Evolutionary conservation across 2,797 vertebrate genomes (phyloP), one percentile per base, ranked within the genome.

Genomic region (Chromobotia macracanthus): DNA sequence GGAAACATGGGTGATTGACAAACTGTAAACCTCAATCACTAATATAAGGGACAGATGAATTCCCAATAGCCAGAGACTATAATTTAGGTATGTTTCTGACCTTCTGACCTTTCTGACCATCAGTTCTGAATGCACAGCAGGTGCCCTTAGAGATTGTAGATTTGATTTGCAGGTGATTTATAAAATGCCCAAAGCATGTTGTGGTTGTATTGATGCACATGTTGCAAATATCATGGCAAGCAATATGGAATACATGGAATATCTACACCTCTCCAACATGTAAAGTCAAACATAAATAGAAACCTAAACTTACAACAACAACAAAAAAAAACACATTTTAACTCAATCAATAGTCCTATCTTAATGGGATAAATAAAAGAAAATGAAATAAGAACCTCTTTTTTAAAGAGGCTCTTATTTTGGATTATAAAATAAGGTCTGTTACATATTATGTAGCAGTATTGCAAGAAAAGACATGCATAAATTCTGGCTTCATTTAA

Each of bases 41-140:
- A 64, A 67, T 71, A 31, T 53, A 80, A 77, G 75, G 69, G 73
- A 80, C 72, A 58, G 69, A 81, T 51, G 70, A 71, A 75, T 67
- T 72, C 72, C 69, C 56, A 80, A 48, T 28, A 46, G 75, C 19
- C 18, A 16, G 19, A 44, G 66, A 46, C 19, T 68, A 25, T 81
- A 77, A 75, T 84, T 78, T 77, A 83, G 78, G 48, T 19, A 51
- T 8, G 18, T 77, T 51, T 72, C 51, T 31, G 23, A 53, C 41
- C 11, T n/a, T 15, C 16, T 72, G 80, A 80, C 71, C 82, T 82
- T 84, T 84, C n/a, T n/a, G n/a, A n/a, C n/a, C 61, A 80, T 77
- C 70, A 76, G 38, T 44, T 63, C 41, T 72, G 68, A 79, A 66
- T 48, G 44, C 70, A 82, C 77, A 68, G 74, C 75, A 50, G 71